Conservation (phyloP, 2,888 invertebrate species). For the Megalurothrips usitatus region DNA sequence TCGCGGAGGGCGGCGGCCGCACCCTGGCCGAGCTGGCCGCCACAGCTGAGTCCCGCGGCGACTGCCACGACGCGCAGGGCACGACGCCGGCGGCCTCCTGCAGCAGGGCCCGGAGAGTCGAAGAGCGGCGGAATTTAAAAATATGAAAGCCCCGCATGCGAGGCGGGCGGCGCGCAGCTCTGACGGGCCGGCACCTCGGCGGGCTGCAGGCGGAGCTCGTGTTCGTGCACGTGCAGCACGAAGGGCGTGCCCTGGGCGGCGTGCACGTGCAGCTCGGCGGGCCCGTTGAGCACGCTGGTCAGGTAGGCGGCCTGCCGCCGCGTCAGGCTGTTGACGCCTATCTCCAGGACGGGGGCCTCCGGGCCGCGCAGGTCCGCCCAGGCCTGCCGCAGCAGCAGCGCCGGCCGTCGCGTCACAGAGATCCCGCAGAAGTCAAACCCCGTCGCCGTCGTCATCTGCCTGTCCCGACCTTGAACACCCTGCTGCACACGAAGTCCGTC, state of each 20-base stretch:
- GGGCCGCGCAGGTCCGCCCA: neutral
- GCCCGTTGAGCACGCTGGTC: neutral
- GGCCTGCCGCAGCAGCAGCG: neutral
- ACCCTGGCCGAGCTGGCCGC: neutral
- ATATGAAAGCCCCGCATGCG: neutral
- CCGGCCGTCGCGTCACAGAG: neutral
- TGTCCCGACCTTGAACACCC: constrained; percentile 5
- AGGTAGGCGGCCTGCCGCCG: constrained; percentile 20
- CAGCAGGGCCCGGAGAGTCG: neutral
- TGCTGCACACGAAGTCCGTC: constrained; percentile 24
- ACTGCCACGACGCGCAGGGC: no score
- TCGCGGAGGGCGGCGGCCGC: neutral
- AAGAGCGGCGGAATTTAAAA: no score
- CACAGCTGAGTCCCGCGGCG: neutral
- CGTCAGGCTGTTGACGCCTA: constrained; percentile 15
- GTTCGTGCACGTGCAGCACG: neutral
- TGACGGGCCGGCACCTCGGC: neutral
- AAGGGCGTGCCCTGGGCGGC: neutral
- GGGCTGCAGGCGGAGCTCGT: neutral
- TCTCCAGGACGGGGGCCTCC: neutral
- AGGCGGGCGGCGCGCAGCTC: neutral
- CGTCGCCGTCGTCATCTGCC: neutral
- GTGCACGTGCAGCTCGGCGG: neutral
- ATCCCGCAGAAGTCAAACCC: neutral
- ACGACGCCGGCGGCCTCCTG: no score